Evolutionary conservation across 2,113 vertebrate species (phyloP).

Genomic region (Vombatus ursinus): DNA sequence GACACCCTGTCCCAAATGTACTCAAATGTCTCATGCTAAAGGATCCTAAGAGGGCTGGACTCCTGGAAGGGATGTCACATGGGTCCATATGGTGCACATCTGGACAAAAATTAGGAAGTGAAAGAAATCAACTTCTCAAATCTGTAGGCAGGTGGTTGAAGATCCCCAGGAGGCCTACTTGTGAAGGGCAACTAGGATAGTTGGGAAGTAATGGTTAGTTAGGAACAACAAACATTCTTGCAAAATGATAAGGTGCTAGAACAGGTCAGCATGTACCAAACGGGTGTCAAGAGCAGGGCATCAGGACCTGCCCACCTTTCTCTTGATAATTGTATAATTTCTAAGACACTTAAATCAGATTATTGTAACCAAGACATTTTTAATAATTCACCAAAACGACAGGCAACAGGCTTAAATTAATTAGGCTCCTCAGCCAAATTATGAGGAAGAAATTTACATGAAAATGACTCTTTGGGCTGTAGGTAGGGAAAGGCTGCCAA

Average conservation of each 20-base stretch:
- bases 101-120: conserved; percentile 59
- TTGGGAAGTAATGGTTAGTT: background rate
- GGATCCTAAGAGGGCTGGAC: background rate
- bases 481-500: conserved; percentile 12
- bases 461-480: conserved; percentile 52
- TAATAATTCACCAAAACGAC: conserved; percentile 71
- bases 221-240: background rate
- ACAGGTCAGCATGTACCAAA: background rate
- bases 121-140: conserved; percentile 58
- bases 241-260: background rate
- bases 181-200: background rate
- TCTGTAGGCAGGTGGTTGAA: conserved; percentile 55
- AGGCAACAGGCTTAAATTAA: conserved; percentile 76
- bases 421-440: conserved; percentile 67
- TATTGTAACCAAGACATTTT: conserved; percentile 73
- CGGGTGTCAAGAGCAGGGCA: background rate
- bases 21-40: conserved; percentile 15
- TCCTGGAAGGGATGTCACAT: background rate
- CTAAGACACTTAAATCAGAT: conserved; percentile 70
- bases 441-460: conserved; percentile 66
- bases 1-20: background rate
- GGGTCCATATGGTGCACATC: conserved; percentile 63
- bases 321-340: conserved; percentile 43
- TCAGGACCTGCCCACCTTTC: background rate
- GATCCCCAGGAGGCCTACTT: conserved; percentile 45